Conservation (phyloP, 2,113 vertebrate genomes). For the human (Homo sapiens) region DNA sequence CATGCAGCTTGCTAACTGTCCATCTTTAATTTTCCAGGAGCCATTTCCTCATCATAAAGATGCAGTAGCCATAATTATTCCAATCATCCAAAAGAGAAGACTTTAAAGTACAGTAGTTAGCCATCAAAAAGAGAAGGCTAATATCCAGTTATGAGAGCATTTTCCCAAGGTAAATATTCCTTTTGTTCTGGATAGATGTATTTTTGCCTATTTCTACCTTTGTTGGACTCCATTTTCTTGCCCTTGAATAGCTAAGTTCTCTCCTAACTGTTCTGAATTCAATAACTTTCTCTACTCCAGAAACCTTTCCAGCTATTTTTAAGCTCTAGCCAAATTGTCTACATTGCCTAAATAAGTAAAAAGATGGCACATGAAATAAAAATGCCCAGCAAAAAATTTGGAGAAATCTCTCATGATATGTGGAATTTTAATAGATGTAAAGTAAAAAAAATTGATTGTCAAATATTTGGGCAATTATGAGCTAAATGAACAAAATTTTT, state of each 20-base stretch:
- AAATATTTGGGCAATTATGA: not conserved
- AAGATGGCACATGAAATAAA: not conserved
- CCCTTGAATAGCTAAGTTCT: not conserved
- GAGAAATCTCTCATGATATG: not conserved
- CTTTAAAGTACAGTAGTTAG: slow-evolving; percentile 10
- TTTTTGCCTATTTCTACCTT: not conserved
- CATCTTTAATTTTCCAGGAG: not conserved
- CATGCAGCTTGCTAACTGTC: not conserved
- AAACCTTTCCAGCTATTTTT: slow-evolving; percentile 29
- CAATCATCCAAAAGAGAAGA: not conserved
- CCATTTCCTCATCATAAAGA: slow-evolving; percentile 1
- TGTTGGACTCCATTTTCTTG: not conserved
- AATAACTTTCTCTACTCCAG: slow-evolving; percentile 10
- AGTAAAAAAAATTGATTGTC: not conserved
- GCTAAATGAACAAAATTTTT: not conserved
- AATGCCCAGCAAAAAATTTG: not conserved
- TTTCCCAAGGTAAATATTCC: slow-evolving; percentile 23
- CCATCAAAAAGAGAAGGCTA: not conserved
- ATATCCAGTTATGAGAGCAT: slow-evolving; percentile 29
- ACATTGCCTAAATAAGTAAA: not conserved
- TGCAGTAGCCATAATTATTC: not conserved
- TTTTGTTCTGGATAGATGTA: slow-evolving; percentile 1
- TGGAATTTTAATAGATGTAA: slow-evolving; percentile 22
- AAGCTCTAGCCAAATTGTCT: not conserved
- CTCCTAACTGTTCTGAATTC: not conserved